Base-by-base conservation (phyloP, 2,113 vertebrate genomes). In the Ptilonorhynchus violaceus region DNA sequence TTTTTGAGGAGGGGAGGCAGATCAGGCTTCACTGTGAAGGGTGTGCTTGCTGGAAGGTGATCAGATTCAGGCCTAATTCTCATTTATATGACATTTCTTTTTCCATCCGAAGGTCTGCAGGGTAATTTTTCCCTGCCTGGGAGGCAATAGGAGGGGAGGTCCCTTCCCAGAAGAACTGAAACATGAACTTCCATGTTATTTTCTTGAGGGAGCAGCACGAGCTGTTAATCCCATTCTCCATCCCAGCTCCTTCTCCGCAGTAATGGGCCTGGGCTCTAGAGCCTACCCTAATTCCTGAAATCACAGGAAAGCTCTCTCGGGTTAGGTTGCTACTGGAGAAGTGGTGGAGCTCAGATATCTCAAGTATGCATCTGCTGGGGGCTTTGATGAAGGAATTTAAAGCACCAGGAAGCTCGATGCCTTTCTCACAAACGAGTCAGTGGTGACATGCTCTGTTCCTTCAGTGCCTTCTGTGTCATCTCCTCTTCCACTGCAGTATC, bases 211-310 rank as follows among this genome's bases (percentile, higher is more conserved):
- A 9, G 56, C 50, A 11, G 22, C 1, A 2, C n/a, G 2, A 50
- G 58, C 67, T 12, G 14, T 83, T 92, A 37, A 80, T 77, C 46
- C 0, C 67, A 7, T 81, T 79, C 60, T 84, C 59, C 55, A 49
- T 47, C 62, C 87, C 3, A 2, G 59, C 83, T 88, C 47, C 59
- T 44, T 76, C 2, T 3, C 7, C 39, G 6, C 63, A 9, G 42
- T 74, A 46, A 74, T 50, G 60, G 70, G 66, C 77, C 83, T 93
- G 82, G 76, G 92, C 28, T 83, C 25, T 11, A 62, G 93, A 69
- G 85, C 93, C 89, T 82, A 11, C 93, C 89, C 78, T 79, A 72
- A 88, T 95, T 93, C 92, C 52, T 92, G 94, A 88, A 56, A 85
- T 94, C 4, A 9, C 28, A 6, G 62, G 24, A 30, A 60, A 79